Evolutionary conservation across 1,140 invertebrate species (phyloP).

Genomic region (Scaptomyza hsui): DNA sequence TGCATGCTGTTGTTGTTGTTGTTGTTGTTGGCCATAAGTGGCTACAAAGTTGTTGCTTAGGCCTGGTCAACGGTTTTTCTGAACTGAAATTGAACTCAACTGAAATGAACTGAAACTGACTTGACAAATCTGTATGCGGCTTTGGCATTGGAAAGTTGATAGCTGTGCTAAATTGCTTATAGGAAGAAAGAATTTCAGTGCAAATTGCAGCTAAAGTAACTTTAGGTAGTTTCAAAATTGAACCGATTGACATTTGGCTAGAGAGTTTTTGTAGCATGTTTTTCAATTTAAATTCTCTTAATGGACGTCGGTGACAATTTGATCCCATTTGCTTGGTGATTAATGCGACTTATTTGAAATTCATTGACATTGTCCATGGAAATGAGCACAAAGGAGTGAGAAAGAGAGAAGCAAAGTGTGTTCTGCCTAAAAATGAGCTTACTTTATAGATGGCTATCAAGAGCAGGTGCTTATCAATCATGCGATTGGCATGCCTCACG

Average conservation of each 20-base stretch:
- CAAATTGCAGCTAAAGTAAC: no score
- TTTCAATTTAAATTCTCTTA: conserved; percentile 6
- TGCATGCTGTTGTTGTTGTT: conserved; percentile 55
- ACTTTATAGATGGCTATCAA: conserved; percentile 10
- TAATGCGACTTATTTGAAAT: conserved; percentile 46
- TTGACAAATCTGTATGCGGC: conserved; percentile 39
- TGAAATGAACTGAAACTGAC: conserved; percentile 8
- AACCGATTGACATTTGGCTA: not conserved
- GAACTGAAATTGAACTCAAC: not conserved
- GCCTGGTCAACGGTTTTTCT: conserved; percentile 19
- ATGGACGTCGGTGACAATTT: conserved; percentile 18
- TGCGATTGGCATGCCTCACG: conserved; percentile 45
- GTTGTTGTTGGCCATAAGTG: conserved; percentile 34
- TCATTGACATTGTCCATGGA: conserved; percentile 32
- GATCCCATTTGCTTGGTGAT: conserved; percentile 29
- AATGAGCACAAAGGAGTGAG: conserved; percentile 21
- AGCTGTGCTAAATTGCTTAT: conserved; percentile 32
- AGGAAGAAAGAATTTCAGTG: not conserved
- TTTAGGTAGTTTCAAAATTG: not conserved
- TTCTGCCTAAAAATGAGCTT: conserved; percentile 26
- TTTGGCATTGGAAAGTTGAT: conserved; percentile 29
- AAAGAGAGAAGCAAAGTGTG: conserved; percentile 18
- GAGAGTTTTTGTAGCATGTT: conserved; percentile 6
- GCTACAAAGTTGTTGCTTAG: conserved; percentile 8
- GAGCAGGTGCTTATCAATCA: conserved; percentile 53